Evolutionary conservation across 2,113 vertebrate species (phyloP).

Genomic region (Numida meleagris): DNA sequence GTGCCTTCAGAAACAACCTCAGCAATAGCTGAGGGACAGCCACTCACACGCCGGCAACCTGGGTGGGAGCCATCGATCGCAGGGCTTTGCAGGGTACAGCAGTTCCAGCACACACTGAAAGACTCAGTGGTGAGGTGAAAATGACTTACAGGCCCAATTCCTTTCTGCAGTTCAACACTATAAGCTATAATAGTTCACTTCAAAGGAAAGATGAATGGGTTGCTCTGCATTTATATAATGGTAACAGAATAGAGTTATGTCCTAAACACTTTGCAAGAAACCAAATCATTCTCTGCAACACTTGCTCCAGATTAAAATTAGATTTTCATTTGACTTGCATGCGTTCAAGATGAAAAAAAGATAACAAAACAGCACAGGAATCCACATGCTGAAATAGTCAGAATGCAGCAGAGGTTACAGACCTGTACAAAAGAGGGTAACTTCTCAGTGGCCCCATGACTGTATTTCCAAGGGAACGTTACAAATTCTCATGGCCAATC

Average conservation of each 20-base stretch:
- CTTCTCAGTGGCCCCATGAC: not conserved
- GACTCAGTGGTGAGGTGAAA: not conserved
- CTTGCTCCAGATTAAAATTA: not conserved
- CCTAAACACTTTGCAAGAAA: not conserved
- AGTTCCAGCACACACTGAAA: conserved; percentile 12
- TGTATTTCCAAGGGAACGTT: not conserved
- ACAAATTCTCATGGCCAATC: conserved; percentile 10
- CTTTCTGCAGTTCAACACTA: conserved; percentile 17
- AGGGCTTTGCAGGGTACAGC: conserved; percentile 24
- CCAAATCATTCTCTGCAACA: not conserved
- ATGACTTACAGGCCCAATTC: conserved; percentile 21
- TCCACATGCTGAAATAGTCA: not conserved
- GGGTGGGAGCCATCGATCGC: not conserved
- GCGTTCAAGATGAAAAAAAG: not conserved
- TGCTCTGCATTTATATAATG: not conserved
- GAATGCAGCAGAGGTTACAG: conserved; percentile 15
- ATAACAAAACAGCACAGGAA: not conserved
- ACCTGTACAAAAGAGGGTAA: conserved; percentile 11
- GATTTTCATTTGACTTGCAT: not conserved
- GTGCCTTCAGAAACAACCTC: not conserved
- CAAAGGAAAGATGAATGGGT: not conserved
- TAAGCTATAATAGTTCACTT: conserved; percentile 26
- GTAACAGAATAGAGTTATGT: not conserved
- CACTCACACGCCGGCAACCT: not conserved
- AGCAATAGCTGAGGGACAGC: not conserved